Conservation (phyloP, 1,140 invertebrate genomes). For the Aphis gossypii region DNA sequence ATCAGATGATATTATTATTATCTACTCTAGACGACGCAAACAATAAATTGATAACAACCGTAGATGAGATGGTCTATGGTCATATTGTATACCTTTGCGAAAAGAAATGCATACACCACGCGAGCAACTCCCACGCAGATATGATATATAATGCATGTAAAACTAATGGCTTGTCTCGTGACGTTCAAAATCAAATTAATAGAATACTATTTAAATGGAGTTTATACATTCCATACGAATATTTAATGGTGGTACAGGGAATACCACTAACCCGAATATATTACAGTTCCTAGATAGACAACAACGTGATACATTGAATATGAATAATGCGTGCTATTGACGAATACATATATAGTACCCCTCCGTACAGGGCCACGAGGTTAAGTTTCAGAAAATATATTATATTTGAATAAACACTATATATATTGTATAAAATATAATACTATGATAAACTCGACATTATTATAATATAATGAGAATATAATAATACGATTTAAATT, state of each 20-base stretch:
- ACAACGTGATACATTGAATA: neutral
- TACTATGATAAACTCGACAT: neutral
- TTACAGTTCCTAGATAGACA: neutral
- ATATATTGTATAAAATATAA: neutral
- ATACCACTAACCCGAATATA: neutral
- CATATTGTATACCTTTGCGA: neutral
- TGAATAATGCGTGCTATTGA: neutral
- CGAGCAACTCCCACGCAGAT: neutral
- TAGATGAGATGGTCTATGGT: neutral
- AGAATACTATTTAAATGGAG: neutral
- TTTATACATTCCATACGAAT: neutral
- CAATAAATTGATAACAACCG: neutral
- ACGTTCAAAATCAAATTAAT: neutral
- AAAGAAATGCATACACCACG: neutral
- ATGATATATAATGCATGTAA: neutral
- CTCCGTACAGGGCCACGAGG: too few relatives aligned
- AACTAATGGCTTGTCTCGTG: neutral
- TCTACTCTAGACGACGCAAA: neutral
- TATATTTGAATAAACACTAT: neutral
- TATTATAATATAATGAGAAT: neutral
- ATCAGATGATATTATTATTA: neutral
- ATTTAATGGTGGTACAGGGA: neutral
- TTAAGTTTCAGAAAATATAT: neutral
- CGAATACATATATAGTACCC: neutral
- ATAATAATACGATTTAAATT: slow-evolving; percentile 15